Base-by-base conservation (phyloP, 1,140 invertebrate genomes). In the Lethocerus indicus region DNA sequence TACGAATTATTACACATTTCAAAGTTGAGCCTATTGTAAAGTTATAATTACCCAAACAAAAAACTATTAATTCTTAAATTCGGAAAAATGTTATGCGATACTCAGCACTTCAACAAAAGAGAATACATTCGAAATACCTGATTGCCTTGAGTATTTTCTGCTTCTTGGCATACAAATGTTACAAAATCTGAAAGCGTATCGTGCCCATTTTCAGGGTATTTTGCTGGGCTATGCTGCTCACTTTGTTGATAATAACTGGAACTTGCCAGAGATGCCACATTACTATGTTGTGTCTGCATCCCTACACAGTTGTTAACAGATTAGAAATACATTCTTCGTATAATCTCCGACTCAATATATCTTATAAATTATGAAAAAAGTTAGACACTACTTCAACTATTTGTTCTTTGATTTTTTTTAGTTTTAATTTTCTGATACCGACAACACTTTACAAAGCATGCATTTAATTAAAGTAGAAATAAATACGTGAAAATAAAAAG, bases 141-240 rank as follows among this genome's bases (percentile, higher is more conserved):
- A 61, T 79, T 70, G 61, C 77, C 74, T 66, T 83, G 79, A 57
- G 80, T 81, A 56, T 82, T 81, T 58, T 87, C 82, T 36, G 83
- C 81, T 67, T 94, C 90, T 68, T 94, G 89, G 63, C 90, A 95
- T 39, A 95, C 91, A 59, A 95, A 87, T 27, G 89, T 94, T 27
- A 95, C 91, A 68, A 94, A 95, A 66, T 96, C 91, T 0, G 88
- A 87, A 48, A 96, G 77, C 0, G 87, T 76, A 65, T 94, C 90
- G 64, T 90, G 83, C 27, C 81, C 79, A 59, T 84, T 83, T 59
- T 85, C 81, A 25, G 83, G 80, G 57, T 87, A 87, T 63, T 84
- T 84, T 41, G 76, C 76, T 50, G 79, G 74, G 50, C 72, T 75
- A 48, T 71, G 63, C 25, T 72, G 67, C 48, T 63, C 64, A 49